phyloP scores from a whole-genome alignment of 2,888 invertebrate species.

The Metalampra italica region DNA sequence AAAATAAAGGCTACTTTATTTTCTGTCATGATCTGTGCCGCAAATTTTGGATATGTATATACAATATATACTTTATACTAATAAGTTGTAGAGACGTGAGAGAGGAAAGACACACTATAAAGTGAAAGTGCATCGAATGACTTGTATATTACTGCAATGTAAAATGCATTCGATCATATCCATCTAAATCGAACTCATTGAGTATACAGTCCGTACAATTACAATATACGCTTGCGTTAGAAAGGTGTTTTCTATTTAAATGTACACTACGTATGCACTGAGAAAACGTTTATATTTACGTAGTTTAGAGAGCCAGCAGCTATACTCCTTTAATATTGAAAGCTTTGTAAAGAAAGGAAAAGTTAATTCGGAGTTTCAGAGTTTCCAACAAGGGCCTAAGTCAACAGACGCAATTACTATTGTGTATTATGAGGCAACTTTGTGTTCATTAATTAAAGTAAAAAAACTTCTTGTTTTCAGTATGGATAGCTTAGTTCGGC shows the following conservation, averaged over 20 bases:
- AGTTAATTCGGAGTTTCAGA: background rate
- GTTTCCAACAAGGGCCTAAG: too few relatives aligned
- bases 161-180: background rate
- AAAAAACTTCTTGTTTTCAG: too few relatives aligned
- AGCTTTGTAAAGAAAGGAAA: background rate
- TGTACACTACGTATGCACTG: too few relatives aligned
- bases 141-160: background rate
- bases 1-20: too few relatives aligned
- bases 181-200: background rate
- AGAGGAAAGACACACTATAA: background rate
- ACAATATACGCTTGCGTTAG: background rate
- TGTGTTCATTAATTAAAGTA: too few relatives aligned
- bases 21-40: too few relatives aligned
- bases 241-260: conserved; percentile 9
- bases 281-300: conserved; percentile 3
- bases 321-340: background rate
- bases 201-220: conserved; percentile 1
- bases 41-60: too few relatives aligned
- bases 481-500: too few relatives aligned
- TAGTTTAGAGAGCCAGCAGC: background rate
- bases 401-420: too few relatives aligned
- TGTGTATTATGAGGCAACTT: too few relatives aligned
- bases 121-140: background rate
- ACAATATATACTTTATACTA: too few relatives aligned
- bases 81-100: too few relatives aligned